A percentile compares a stretch with the other conserved stretches of the same genome.
These are phyloP conservation scores for Heliconius aoede DNA, from an alignment of 2,888 invertebrate genomes.

Conservation along the genomic window DNA sequence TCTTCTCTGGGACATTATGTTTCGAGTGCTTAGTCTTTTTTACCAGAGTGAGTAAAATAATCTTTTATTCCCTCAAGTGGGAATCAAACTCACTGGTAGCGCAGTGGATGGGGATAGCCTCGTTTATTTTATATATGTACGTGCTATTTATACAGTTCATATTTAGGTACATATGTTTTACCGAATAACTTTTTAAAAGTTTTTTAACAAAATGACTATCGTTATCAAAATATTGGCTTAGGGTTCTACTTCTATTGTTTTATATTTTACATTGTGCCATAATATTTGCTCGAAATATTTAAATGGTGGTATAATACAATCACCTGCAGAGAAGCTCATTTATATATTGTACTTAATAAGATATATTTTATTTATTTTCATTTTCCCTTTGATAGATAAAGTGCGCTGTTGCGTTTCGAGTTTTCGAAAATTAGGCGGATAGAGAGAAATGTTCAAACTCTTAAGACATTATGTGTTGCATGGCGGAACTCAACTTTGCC, in stretches of 20 bases:
- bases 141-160: not conserved
- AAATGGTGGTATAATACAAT: not conserved
- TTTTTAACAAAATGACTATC: not conserved
- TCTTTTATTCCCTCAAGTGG: not conserved
- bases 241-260: not conserved
- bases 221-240: not conserved
- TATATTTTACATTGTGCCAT: constrained; percentile 6
- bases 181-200: not conserved
- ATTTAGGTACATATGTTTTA: not conserved
- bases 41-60: too few relatives aligned
- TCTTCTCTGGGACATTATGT: too few relatives aligned
- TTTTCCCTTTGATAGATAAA: not conserved
- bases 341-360: not conserved
- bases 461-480: not conserved
- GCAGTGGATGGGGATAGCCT: too few relatives aligned
- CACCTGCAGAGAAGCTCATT: not conserved
- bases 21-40: too few relatives aligned
- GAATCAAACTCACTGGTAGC: not conserved
- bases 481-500: not conserved
- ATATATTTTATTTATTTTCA: not conserved
- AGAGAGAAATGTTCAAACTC: not conserved
- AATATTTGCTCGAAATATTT: constrained; percentile 5
- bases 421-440: not conserved
- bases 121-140: not conserved
- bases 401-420: not conserved